Conservation (phyloP, 2,888 invertebrate species). For the Balanococcus diminutus region DNA sequence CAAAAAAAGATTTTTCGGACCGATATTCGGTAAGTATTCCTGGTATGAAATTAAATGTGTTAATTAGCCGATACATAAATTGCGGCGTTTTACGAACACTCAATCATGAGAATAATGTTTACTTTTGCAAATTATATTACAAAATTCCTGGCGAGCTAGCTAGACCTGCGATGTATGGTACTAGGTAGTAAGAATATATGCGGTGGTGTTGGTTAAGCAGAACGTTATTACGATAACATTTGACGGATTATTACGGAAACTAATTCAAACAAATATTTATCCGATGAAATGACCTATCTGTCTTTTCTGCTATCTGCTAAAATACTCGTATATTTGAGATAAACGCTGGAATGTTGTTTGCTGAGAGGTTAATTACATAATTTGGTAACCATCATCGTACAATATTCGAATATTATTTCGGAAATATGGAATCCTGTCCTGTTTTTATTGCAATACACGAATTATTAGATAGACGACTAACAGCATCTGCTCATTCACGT, state of each 20-base stretch:
- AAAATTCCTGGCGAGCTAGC: background rate
- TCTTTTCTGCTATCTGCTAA: background rate
- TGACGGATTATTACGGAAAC: constrained; percentile 2
- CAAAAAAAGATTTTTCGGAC: no score
- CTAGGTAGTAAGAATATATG: background rate
- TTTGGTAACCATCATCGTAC: background rate
- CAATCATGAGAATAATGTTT: constrained; percentile 25
- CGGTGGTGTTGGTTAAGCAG: background rate
- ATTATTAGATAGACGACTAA: no score
- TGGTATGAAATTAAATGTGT: background rate
- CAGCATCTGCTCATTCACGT: no score
- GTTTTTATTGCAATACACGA: no score
- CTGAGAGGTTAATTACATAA: constrained; percentile 3
- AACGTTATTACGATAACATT: constrained; percentile 11
- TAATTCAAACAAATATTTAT: constrained; percentile 31
- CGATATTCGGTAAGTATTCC: no score
- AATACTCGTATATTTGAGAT: background rate
- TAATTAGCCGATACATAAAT: background rate
- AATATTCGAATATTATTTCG: background rate
- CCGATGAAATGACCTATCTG: background rate
- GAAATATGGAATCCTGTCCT: no score
- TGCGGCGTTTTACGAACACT: background rate
- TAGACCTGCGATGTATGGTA: background rate
- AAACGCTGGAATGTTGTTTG: background rate
- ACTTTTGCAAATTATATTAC: constrained; percentile 25